Evolutionary conservation across 2,113 vertebrate genomes (phyloP).

Genomic region (Labeo rohita): DNA sequence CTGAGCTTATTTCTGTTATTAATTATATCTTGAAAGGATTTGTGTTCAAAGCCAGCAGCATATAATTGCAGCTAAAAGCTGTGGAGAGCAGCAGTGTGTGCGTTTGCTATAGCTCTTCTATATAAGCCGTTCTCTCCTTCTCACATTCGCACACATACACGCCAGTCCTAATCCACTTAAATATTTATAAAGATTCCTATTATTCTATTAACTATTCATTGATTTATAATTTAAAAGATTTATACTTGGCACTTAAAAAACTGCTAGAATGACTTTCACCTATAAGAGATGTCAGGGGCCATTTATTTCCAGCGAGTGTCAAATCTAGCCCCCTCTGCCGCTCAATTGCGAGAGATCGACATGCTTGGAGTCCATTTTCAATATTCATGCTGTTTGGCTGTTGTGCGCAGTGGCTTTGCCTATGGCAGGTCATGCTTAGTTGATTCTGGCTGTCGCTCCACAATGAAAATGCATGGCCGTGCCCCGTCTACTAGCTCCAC

Average conservation of each 20-base stretch:
- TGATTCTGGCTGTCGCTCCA: constrained; percentile 65
- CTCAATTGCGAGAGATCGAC: constrained; percentile 15
- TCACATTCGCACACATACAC: constrained; percentile 36
- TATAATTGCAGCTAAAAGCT: constrained; percentile 6
- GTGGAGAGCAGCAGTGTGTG: background rate
- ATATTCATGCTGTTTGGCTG: constrained; percentile 73
- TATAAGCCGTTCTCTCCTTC: background rate
- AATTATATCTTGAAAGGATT: background rate
- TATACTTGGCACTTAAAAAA: constrained; percentile 82
- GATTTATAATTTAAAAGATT: constrained; percentile 99
- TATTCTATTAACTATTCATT: constrained; percentile 99
- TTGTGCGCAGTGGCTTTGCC: constrained; percentile 62
- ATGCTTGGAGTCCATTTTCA: constrained; percentile 65
- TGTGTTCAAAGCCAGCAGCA: background rate
- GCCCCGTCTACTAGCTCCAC: constrained; percentile 60
- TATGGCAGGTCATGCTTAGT: constrained; percentile 71
- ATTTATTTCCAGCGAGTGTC: constrained; percentile 78
- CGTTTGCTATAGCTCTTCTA: constrained; percentile 12
- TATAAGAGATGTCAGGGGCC: constrained; percentile 76
- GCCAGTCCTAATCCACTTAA: constrained; percentile 77
- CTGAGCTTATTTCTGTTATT: background rate
- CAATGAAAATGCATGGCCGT: constrained; percentile 74
- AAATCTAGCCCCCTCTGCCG: constrained; percentile 62
- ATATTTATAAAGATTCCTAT: constrained; percentile 94
- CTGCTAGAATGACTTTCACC: constrained; percentile 77